Conservation (phyloP, 2,113 vertebrate species). For the Periophthalmodon schlosseri region DNA sequence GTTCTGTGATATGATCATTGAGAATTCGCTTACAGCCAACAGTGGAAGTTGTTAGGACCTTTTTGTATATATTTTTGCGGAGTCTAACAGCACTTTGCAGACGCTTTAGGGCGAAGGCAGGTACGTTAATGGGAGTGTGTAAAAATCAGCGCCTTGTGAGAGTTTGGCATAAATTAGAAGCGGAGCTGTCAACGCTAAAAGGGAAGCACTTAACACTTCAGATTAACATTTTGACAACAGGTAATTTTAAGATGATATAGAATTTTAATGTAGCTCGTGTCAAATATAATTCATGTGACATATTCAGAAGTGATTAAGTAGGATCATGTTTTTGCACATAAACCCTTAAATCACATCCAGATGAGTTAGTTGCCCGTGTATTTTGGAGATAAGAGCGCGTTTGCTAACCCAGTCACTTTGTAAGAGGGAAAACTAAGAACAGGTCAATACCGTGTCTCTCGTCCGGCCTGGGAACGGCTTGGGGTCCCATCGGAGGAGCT, state of each 20-base stretch:
- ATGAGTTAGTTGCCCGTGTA: background rate
- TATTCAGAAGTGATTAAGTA: background rate
- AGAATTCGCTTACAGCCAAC: conserved; percentile 32
- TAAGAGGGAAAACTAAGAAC: background rate
- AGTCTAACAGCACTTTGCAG: background rate
- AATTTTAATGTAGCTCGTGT: background rate
- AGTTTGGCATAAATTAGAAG: conserved; percentile 36
- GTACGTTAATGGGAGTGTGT: background rate
- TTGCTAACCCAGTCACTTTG: background rate
- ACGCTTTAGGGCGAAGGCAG: background rate
- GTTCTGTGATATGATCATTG: conserved; percentile 50
- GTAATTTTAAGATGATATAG: background rate
- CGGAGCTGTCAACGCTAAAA: conserved; percentile 26
- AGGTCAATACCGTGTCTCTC: no score
- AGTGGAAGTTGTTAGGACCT: conserved; percentile 39
- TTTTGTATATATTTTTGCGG: conserved; percentile 6
- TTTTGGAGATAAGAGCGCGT: background rate
- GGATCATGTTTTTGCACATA: background rate
- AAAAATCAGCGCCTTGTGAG: conserved; percentile 17
- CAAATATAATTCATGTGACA: background rate
- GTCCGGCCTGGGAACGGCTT: no score
- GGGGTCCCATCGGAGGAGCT: no score
- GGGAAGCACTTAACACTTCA: conserved; percentile 29
- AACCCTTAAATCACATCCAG: background rate
- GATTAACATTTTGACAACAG: conserved; percentile 4